phyloP scores from a whole-genome alignment of 2,888 invertebrate species.

The Stenolophus ochropezus region DNA sequence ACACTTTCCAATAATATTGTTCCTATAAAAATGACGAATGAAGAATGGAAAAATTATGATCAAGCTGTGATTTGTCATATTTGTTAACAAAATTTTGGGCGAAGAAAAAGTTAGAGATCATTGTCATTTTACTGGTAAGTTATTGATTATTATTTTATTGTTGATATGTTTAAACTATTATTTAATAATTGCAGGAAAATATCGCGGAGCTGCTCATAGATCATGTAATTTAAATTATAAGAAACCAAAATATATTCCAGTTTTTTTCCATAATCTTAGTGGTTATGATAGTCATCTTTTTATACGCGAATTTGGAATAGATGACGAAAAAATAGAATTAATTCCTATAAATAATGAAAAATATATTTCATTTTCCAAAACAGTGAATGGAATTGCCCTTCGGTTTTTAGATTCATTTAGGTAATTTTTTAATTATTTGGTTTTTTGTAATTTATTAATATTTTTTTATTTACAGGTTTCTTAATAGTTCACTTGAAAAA shows the following conservation, averaged over 20 bases:
- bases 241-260: constrained; percentile 64
- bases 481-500: neutral
- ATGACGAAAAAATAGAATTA: constrained; percentile 60
- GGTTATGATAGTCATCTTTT: constrained; percentile 67
- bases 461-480: neutral
- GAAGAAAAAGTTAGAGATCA: constrained; percentile 60
- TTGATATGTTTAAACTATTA: neutral
- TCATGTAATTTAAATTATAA: constrained; percentile 62
- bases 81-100: constrained; percentile 58
- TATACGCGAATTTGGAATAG: constrained; percentile 63
- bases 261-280: constrained; percentile 67
- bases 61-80: constrained; percentile 58
- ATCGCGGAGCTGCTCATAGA: constrained; percentile 61
- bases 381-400: neutral
- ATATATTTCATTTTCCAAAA: constrained; percentile 58
- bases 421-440: neutral
- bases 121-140: constrained; percentile 61
- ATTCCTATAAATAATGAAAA: constrained; percentile 58
- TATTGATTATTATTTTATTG: neutral
- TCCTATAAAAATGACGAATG: constrained; percentile 50
- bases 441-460: neutral
- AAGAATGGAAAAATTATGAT: constrained; percentile 41
- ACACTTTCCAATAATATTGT: neutral
- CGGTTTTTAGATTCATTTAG: neutral
- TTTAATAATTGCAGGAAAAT: constrained; percentile 6